phyloP scores from a whole-genome alignment of 2,888 invertebrate genomes.

The Byasa hedistus region DNA sequence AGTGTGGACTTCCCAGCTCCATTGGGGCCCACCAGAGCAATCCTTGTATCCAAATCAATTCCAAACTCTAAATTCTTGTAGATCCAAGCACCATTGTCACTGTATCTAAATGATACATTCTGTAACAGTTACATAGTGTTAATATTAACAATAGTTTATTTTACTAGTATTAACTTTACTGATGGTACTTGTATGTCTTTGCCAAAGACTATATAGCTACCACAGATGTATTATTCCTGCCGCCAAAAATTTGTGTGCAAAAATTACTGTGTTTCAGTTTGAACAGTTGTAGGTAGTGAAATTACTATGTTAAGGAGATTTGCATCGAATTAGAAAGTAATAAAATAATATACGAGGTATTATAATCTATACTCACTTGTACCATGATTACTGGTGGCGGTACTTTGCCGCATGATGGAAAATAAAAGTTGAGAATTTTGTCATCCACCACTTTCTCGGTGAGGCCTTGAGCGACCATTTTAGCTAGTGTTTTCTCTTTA shows the following conservation, averaged over 20 bases:
- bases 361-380: slow-evolving; percentile 77
- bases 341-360: background rate
- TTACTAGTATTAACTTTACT: too few species aligned
- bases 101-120: slow-evolving; percentile 97
- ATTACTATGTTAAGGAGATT: too few species aligned
- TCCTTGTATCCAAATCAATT: slow-evolving; percentile 96
- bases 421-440: slow-evolving; percentile 96
- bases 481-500: slow-evolving; percentile 99
- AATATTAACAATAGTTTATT: too few species aligned
- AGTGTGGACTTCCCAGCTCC: slow-evolving; percentile 99
- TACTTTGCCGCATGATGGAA: slow-evolving; percentile 96
- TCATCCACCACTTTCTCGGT: slow-evolving; percentile 97
- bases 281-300: too few species aligned
- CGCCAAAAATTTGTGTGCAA: too few species aligned
- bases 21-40: slow-evolving; percentile 98
- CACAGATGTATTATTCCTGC: too few species aligned
- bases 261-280: too few species aligned
- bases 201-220: too few species aligned
- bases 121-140: slow-evolving; percentile 46
- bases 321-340: too few species aligned
- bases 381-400: slow-evolving; percentile 99
- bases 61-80: slow-evolving; percentile 99
- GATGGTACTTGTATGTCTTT: too few species aligned
- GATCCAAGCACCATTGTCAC: slow-evolving; percentile 91
- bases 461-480: slow-evolving; percentile 99